Percentiles rank a stretch among this genome's conserved stretches.
phyloP scores from a whole-genome alignment of 2,888 invertebrate species.

The Cephalotes varians region DNA sequence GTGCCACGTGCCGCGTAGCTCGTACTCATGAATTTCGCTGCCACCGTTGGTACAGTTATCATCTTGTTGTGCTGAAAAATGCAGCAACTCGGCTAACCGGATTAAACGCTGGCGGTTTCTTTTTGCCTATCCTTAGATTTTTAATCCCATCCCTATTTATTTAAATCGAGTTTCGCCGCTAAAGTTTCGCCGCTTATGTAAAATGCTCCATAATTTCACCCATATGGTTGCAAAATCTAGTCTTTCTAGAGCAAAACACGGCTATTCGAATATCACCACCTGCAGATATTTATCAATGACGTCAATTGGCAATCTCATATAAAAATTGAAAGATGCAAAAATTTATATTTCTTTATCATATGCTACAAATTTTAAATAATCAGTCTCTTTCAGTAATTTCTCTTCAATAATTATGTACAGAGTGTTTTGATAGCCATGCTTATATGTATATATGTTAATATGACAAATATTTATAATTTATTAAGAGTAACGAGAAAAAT shows the following conservation, averaged over 20 bases:
- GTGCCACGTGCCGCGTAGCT: neutral
- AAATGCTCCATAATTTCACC: neutral
- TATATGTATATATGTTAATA: neutral
- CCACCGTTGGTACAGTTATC: constrained; percentile 4
- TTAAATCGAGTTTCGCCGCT: neutral
- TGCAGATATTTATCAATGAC: neutral
- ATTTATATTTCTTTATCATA: neutral
- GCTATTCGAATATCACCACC: neutral
- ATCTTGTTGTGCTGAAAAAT: constrained; percentile 34
- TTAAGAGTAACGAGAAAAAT: neutral
- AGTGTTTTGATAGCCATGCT: neutral
- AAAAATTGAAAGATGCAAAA: neutral
- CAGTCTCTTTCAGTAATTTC: too few species aligned
- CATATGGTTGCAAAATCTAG: neutral
- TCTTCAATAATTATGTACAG: neutral
- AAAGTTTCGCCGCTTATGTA: neutral
- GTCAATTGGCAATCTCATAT: neutral
- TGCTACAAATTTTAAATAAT: constrained; percentile 4
- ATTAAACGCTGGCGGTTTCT: constrained; percentile 36
- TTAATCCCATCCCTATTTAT: constrained; percentile 25
- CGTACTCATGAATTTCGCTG: neutral
- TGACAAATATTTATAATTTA: constrained; percentile 12
- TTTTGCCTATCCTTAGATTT: constrained; percentile 15
- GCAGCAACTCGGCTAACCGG: constrained; percentile 30
- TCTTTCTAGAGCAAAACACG: neutral